Base-by-base conservation (phyloP, 1,140 invertebrate species). In the Eulimnadia texana region DNA sequence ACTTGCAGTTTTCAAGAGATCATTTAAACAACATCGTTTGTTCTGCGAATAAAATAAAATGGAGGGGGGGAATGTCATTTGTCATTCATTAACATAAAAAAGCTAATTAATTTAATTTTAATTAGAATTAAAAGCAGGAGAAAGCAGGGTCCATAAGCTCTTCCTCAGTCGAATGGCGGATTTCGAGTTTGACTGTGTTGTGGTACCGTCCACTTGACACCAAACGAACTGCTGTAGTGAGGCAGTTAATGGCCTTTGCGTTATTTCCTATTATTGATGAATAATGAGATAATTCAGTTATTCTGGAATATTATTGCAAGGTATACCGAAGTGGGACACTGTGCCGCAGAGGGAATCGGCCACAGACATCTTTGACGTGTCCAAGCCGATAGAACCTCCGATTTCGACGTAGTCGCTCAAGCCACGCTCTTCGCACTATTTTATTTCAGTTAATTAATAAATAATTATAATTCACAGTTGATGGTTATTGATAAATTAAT, bases 191-290 rank as follows among this genome's bases (percentile, higher is more conserved):
- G 6, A 86, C 79, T 16, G 84, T 81, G 72, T 92, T 93, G 67
- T 88, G 82, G 69, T 80, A 89, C 20, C 80, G 73, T 0, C 90
- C 89, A 68, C 84, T 88, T 2, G 88, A 91, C 0, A 89, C 81
- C 53, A 93, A 72, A 53, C 87, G 80, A 2, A 90, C 79, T 1
- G 83, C 84, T 3, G 86, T 85, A 65, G 88, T 82, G 23, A 82
- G 84, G 67, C 89, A 93, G 42, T 80, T 80, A 24, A 90, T 80
- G 3, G 79, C 71, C 27, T 75, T 65, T 52, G 66, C 60, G 20
- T 64, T 64, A 55, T 63, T 65, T 19, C 67, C 77, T 78, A 60
- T 42, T 9, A 42, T 42, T 42, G n/a, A n/a, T n/a, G n/a, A n/a
- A n/a, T n/a, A n/a, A n/a, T n/a, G n/a, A n/a, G n/a, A n/a, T n/a